phyloP scores from a whole-genome alignment of 2,113 vertebrate genomes.

The Blennius ocellaris region DNA sequence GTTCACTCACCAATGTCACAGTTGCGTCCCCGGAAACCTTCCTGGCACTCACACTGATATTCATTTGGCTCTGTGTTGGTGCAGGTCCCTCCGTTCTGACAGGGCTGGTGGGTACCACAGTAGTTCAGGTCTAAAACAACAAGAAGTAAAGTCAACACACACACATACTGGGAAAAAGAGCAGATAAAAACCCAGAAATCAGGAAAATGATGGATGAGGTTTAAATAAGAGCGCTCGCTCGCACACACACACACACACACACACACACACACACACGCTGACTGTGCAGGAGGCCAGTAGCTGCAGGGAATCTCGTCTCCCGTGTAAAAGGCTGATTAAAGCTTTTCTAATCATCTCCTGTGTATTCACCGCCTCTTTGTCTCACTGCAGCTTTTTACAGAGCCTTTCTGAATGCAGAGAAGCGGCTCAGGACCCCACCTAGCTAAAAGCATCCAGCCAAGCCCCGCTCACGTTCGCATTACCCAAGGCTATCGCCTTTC shows the following conservation, averaged over 20 bases:
- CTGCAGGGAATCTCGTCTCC: constrained; percentile 59
- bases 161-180: no score
- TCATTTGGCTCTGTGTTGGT: constrained; percentile 86
- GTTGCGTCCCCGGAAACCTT: constrained; percentile 83
- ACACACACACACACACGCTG: constrained; percentile 16
- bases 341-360: constrained; percentile 61
- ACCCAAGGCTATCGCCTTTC: constrained; percentile 81
- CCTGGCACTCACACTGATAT: constrained; percentile 85
- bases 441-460: constrained; percentile 52
- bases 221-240: no score
- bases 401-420: constrained; percentile 53
- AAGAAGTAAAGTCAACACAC: no score
- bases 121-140: constrained; percentile 83
- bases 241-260: constrained; percentile 12
- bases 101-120: constrained; percentile 86
- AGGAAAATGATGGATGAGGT: no score
- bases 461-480: constrained; percentile 68
- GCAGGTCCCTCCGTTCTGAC: constrained; percentile 85
- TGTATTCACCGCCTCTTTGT: constrained; percentile 64
- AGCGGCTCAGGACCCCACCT: constrained; percentile 68
- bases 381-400: constrained; percentile 43
- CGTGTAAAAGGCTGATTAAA: constrained; percentile 58
- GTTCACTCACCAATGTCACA: constrained; percentile 83
- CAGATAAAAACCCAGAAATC: no score
- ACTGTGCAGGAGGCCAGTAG: constrained; percentile 47